Evolutionary conservation across 2,797 vertebrate genomes (phyloP).

Genomic region (Meda fulgida): DNA sequence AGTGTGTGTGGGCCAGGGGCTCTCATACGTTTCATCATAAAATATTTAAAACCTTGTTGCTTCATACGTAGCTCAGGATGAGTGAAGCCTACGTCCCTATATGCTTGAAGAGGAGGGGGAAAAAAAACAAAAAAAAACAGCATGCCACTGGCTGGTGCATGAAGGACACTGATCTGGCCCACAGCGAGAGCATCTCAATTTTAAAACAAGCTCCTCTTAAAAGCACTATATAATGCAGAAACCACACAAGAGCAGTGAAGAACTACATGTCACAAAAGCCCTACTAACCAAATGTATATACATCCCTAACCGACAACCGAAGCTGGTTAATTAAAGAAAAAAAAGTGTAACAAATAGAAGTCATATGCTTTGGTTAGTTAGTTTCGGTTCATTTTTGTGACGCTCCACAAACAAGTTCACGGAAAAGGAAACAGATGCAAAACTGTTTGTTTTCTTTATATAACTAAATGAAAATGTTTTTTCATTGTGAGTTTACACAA

Average conservation of each 20-base stretch:
- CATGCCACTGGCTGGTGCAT: constrained; percentile 1
- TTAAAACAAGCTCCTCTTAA: constrained; percentile 21
- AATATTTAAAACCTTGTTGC: constrained; percentile 29
- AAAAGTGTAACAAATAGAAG: too few relatives aligned
- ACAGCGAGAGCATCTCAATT: constrained; percentile 6
- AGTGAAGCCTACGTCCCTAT: background rate
- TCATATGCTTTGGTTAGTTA: too few relatives aligned
- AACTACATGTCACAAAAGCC: background rate
- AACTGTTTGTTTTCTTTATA: too few relatives aligned
- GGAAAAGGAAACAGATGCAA: too few relatives aligned
- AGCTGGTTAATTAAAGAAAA: background rate
- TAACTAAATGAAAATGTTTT: too few relatives aligned
- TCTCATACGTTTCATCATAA: constrained; percentile 5
- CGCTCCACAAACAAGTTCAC: too few relatives aligned
- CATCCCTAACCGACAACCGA: background rate
- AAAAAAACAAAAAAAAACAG: background rate
- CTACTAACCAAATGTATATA: too few relatives aligned
- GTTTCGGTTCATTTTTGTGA: too few relatives aligned
- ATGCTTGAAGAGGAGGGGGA: background rate
- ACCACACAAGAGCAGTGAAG: constrained; percentile 10
- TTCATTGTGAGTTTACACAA: too few relatives aligned
- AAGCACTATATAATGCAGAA: constrained; percentile 14
- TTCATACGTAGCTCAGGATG: background rate
- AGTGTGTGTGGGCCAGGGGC: constrained; percentile 6
- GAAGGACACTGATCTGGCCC: constrained; percentile 28